Base-by-base conservation (phyloP, 2,797 vertebrate genomes). In the Paramormyrops hopkinsi region DNA sequence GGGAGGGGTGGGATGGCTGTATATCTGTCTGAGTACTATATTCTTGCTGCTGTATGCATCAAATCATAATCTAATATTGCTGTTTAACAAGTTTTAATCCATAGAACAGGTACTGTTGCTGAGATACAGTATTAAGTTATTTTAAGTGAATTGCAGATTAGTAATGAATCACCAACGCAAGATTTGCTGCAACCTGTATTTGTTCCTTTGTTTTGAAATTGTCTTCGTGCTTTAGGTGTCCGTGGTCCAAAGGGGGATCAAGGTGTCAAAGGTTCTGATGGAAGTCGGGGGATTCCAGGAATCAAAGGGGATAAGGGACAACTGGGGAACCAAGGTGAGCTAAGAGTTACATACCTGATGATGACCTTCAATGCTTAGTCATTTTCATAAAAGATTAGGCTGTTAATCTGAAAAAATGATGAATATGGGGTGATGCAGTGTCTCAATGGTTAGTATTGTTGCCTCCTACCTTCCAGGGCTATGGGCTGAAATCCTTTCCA, bases 311-410 rank as follows among this genome's bases (percentile, higher is more conserved):
- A 87, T 4, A 93, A 19, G 11, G 94, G 94, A 29, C 4, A 86
- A 9, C 93, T 12, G 7, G 94, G 94, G 12, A 29, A 8, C 41
- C 91, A 89, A 90, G 94, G 94, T 94, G 44, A 91, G 92, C 89
- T 19, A 73, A 17, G 29, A 73, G 29, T 37, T 37, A 73, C 65
- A 73, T 37, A 14, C 14, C 29, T 73, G 65, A 73, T 37, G 65
- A 73, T 17, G 12, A 73, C 65, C 12, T 73, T 37, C 65, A 73
- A 33, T 33, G 25, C 11, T 33, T 29, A 73, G 29, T 73, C 12
- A 17, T 73, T 73, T 25, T 14, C 29, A 37, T 37, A 73, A 37
- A 73, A 37, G 29, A 37, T 33, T 33, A 73, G 29, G 14, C 62
- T 69, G 11, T 33, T 33, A 69, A 69, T 33, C 11, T 33, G 62